Evolutionary conservation across 2,888 invertebrate genomes (phyloP).

Genomic region (Blastobasis adustella): DNA sequence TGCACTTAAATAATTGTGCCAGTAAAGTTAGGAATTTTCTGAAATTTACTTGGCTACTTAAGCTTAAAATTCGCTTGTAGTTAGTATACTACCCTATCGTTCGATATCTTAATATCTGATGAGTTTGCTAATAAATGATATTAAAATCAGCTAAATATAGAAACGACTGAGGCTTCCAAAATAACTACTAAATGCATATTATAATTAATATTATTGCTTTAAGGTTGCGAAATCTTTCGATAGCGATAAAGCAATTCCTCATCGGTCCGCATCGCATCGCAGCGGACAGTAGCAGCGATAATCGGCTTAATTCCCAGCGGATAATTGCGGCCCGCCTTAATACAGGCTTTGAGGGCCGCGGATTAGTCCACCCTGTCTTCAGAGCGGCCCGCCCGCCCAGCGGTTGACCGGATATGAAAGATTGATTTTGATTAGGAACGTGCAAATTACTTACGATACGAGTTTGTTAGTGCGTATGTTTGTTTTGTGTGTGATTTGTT

Average conservation of each 20-base stretch:
- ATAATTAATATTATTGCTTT: background rate
- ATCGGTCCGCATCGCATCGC: slow-evolving; percentile 20
- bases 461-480: background rate
- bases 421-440: background rate
- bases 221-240: background rate
- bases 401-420: background rate
- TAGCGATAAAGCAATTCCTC: slow-evolving; percentile 16
- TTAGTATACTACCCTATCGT: no score
- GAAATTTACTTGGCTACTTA: no score
- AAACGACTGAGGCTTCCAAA: no score
- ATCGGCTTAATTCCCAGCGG: slow-evolving; percentile 36
- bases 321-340: slow-evolving; percentile 46
- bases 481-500: background rate
- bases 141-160: no score
- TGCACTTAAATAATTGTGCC: no score
- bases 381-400: slow-evolving; percentile 5
- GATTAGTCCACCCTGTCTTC: slow-evolving; percentile 34
- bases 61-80: no score
- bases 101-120: no score
- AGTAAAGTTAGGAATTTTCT: no score
- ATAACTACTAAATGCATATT: no score
- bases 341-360: slow-evolving; percentile 37
- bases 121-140: no score
- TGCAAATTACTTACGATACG: background rate
- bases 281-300: slow-evolving; percentile 15